Conservation (phyloP, 2,888 invertebrate genomes). For the Ormyrus thymus region DNA sequence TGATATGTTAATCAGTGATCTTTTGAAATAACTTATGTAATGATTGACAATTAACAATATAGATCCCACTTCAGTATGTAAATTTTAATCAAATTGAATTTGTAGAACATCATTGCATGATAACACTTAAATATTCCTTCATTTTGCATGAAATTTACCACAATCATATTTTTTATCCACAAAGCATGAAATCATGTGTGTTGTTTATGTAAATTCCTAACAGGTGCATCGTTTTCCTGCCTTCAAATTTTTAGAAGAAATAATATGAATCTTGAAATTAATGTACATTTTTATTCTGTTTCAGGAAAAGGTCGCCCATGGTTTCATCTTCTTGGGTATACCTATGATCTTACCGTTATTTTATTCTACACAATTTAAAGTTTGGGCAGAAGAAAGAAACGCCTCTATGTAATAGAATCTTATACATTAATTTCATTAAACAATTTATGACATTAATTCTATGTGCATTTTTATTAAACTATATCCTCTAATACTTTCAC, state of each 20-base stretch:
- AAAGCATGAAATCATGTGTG: too few species aligned
- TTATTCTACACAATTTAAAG: background rate
- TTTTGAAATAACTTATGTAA: too few species aligned
- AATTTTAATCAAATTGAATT: too few species aligned
- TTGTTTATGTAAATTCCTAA: too few species aligned
- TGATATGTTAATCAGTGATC: too few species aligned
- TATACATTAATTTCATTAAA: constrained; percentile 33
- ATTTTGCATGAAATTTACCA: background rate
- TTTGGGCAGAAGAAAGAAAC: constrained; percentile 20
- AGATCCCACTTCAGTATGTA: too few species aligned
- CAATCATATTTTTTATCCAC: background rate
- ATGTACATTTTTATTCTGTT: constrained; percentile 23
- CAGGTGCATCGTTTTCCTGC: too few species aligned
- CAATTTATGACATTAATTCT: constrained; percentile 27
- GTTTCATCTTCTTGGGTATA: background rate
- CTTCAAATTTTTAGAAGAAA: background rate
- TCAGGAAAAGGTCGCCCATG: constrained; percentile 38
- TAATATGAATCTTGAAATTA: background rate
- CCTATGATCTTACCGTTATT: constrained; percentile 5
- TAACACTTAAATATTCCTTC: too few species aligned
- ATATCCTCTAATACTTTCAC: too few species aligned
- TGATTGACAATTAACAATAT: too few species aligned
- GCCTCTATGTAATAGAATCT: background rate
- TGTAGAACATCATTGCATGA: too few species aligned
- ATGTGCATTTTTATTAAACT: background rate